A percentile compares a stretch with the other conserved stretches of the same genome.
These are phyloP conservation scores for Megalurothrips usitatus DNA, from an alignment of 2,888 invertebrate species.

Conservation along the genomic window DNA sequence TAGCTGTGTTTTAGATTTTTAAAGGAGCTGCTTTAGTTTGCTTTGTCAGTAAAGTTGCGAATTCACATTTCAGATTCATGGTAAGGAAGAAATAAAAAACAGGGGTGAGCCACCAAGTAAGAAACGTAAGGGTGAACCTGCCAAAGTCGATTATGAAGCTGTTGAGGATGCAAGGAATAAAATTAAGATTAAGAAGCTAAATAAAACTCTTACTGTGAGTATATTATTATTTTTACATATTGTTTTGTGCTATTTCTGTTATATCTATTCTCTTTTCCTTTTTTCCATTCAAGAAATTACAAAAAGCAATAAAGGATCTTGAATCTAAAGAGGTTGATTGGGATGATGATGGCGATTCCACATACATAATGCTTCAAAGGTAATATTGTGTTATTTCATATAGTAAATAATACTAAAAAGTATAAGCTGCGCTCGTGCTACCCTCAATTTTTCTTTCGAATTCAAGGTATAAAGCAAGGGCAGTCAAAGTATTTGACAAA, in stretches of 20 bases:
- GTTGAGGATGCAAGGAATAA: background rate
- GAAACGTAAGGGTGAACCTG: background rate
- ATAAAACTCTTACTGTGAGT: background rate
- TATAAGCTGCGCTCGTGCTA: background rate
- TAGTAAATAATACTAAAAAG: background rate
- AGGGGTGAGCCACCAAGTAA: background rate
- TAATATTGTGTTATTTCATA: conserved; percentile 28
- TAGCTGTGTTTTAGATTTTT: background rate
- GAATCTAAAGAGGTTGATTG: conserved; percentile 34
- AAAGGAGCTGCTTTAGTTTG: too few species aligned
- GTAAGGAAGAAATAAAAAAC: background rate
- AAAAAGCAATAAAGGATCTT: conserved; percentile 27
- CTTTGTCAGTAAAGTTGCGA: too few species aligned
- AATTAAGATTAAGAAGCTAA: background rate
- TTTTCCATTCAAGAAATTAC: background rate
- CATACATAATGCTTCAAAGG: conserved; percentile 34
- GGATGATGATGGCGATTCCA: conserved; percentile 34
- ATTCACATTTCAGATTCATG: too few species aligned
- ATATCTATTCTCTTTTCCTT: background rate
- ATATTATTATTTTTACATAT: background rate
- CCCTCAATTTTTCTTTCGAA: conserved; percentile 3
- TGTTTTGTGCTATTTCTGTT: background rate
- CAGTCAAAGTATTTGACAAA: conserved; percentile 29
- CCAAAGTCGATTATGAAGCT: background rate
- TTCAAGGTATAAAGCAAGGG: conserved; percentile 31